Evolutionary conservation across 2,797 vertebrate species (phyloP).

Genomic region (Anolis apletophallus): DNA sequence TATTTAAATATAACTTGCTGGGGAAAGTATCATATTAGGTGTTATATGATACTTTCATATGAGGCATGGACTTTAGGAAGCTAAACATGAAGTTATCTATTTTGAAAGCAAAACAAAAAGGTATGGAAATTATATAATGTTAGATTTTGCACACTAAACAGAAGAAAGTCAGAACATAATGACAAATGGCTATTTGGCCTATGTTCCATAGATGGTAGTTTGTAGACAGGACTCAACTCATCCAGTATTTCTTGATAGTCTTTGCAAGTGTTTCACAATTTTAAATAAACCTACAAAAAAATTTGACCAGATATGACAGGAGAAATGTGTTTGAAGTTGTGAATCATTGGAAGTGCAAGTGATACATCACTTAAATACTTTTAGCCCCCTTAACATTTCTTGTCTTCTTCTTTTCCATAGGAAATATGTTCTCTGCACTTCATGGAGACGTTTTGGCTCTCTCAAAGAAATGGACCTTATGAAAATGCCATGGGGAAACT

Average conservation of each 20-base stretch:
- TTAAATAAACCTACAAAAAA: neutral
- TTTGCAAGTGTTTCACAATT: too few species aligned
- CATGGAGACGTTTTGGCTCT: too few species aligned
- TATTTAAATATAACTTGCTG: conserved; percentile 62
- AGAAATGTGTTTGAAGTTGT: neutral
- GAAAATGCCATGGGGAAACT: neutral
- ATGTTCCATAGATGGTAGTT: neutral
- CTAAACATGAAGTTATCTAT: neutral
- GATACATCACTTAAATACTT: neutral
- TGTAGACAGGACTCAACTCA: neutral
- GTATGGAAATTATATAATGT: too few species aligned
- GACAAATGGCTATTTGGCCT: neutral
- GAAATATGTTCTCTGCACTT: too few species aligned
- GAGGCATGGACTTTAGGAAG: too few species aligned
- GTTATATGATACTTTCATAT: too few species aligned
- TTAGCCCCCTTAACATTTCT: neutral
- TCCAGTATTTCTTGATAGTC: neutral
- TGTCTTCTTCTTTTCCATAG: too few species aligned
- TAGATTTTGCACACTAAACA: neutral
- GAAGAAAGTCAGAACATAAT: neutral
- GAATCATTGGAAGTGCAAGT: neutral
- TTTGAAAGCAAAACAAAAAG: neutral
- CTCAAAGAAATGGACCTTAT: too few species aligned
- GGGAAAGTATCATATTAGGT: neutral
- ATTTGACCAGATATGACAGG: neutral